Base-by-base conservation (phyloP, 2,888 invertebrate species). In the Chironomus riparius region DNA sequence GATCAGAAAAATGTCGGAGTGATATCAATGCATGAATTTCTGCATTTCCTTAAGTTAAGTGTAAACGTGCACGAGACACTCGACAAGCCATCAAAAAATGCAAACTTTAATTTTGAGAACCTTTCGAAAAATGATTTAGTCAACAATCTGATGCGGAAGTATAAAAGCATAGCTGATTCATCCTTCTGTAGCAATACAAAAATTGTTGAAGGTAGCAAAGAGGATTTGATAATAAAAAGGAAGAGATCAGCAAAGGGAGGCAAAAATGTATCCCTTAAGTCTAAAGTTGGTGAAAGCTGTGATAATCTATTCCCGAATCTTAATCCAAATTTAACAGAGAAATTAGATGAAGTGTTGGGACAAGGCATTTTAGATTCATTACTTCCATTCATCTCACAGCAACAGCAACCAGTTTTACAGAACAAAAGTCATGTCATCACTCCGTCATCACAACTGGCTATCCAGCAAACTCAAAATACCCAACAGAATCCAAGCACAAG, bases 341-440 rank as follows among this genome's bases (percentile, higher is more conserved):
- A 83, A 78, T 77, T 84, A 47, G 81, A 84, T 76, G 81, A 92
- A 85, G 88, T 93, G 0, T 86, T 94, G 78, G 90, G 91, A 70
- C 94, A 94, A 84, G 94, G 94, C 12, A 87, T 94, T 77, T 83
- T 94, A 70, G 94, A 94, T 83, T 92, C 93, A 0, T 90, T 94
- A 76, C 83, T 94, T 70, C 92, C 94, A 0, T 92, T 92, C 80
- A 86, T 94, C 78, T 89, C 74, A 81, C 79, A 81, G 5, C 81
- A 81, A 1, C 62, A 80, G 47, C 80, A 81, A 1, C 62, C 80
- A 47, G 80, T 81, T 2, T 78, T 4, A 68, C 38, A 47, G 69
- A 12, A 78, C 76, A 79, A 80, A 79, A 78, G 71, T 21, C 22
- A 61, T 69, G n/a, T 13, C 76, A 21, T 38, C 10, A 10, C 24